phyloP scores from a whole-genome alignment of 2,888 invertebrate genomes.

The Cerastis leucographa region DNA sequence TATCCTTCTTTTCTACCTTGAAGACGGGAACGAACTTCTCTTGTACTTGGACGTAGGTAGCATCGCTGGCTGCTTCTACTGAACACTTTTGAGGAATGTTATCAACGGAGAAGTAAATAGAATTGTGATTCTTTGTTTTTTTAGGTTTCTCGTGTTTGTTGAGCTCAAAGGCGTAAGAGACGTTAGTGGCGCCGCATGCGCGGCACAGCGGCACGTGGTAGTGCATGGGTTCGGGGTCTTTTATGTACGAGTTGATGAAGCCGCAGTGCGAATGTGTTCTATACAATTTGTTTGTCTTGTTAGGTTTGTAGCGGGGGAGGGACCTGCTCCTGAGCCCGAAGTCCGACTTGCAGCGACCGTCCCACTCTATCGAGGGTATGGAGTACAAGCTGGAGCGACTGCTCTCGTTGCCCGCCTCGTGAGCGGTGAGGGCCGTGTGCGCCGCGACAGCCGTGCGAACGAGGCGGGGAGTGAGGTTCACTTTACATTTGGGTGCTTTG shows the following conservation, averaged over 20 bases:
- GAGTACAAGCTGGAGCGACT: slow-evolving; percentile 83
- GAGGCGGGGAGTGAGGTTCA: slow-evolving; percentile 75
- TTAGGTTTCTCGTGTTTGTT: slow-evolving; percentile 66
- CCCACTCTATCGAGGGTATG: slow-evolving; percentile 85
- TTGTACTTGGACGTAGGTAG: slow-evolving; percentile 74
- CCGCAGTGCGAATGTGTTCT: slow-evolving; percentile 86
- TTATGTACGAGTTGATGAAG: slow-evolving; percentile 82
- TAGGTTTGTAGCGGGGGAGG: slow-evolving; percentile 72
- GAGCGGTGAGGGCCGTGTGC: slow-evolving; percentile 53
- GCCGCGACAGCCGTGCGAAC: background rate
- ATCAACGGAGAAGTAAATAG: slow-evolving; percentile 79
- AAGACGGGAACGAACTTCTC: slow-evolving; percentile 75
- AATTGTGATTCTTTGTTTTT: slow-evolving; percentile 60
- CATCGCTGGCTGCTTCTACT: slow-evolving; percentile 66
- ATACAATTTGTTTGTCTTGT: slow-evolving; percentile 68
- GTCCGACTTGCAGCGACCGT: slow-evolving; percentile 78
- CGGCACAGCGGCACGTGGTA: slow-evolving; percentile 85
- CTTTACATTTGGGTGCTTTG: slow-evolving; percentile 83
- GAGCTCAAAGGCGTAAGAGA: slow-evolving; percentile 76
- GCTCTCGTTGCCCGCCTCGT: slow-evolving; percentile 71
- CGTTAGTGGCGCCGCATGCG: slow-evolving; percentile 77
- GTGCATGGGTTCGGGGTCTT: slow-evolving; percentile 84
- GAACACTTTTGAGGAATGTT: slow-evolving; percentile 78
- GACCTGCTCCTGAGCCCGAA: slow-evolving; percentile 77
- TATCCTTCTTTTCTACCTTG: slow-evolving; percentile 72